Evolutionary conservation across 2,797 vertebrate genomes (phyloP), one percentile per base, ranked within the genome.

Genomic region (Tenualosa ilisha): DNA sequence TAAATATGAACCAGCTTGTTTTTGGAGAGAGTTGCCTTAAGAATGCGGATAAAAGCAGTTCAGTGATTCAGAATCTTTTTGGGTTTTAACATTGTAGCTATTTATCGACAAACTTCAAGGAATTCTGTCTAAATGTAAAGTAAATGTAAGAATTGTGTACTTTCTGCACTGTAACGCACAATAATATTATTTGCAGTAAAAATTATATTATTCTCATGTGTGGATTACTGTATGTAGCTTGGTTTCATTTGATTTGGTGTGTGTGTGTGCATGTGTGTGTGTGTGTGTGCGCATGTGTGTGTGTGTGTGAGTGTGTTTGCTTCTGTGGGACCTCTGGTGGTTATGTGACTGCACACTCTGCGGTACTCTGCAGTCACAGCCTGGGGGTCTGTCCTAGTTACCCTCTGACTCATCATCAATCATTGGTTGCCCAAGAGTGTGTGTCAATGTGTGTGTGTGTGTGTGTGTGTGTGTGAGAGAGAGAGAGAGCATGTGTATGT

Each of bases 341-440:
- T 91, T 86, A 89, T 88, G 31, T 40, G 68, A 75, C 15, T 31
- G 68, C 31, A 40, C 13, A 20, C 24, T 65, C 8, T 37, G 31
- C 13, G 4, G 72, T 85, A 91, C 90, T 88, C 84, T 87, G 88
- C 89, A 89, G 88, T 91, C 86, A 88, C 86, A 85, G 90, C 90
- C 91, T 86, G 84, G 83, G 91, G 89, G 84, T 20, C 75, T 89
- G 90, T 89, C 90, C 68, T 88, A 79, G 11, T 84, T 79, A 85
- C 85, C 79, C 86, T 24, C 75, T 89, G 89, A 91, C 89, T 92
- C 90, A 87, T 90, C 91, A 89, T 90, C 89, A 89, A 88, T 86
- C 24, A 17, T 85, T 20, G 11, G 54, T 87, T 83, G 90, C 85
- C 50, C 11, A 87, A 89, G 84, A 86, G 85, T 79, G 84, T 85